Evolutionary conservation across 64 coral and sea anemone species (phyloP).

Genomic region (Dendrophyllia cribrosa): DNA sequence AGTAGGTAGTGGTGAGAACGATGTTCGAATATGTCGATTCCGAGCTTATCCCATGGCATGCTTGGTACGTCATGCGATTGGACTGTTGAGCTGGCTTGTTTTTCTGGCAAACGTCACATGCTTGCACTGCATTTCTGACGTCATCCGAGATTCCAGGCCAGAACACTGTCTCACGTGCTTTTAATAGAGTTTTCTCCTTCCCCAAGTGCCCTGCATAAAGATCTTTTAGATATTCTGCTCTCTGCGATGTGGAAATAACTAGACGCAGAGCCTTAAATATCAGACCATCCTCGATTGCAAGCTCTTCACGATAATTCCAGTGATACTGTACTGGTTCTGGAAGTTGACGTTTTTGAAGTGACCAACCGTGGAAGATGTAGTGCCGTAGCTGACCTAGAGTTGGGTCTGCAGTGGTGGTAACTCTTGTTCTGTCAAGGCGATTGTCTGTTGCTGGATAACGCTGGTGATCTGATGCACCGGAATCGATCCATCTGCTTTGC

Average conservation of each 20-base stretch:
- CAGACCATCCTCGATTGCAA: not conserved
- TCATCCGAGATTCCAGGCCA: slow-evolving; percentile 53
- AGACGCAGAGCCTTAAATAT: not conserved
- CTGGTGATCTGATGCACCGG: not conserved
- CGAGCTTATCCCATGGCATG: slow-evolving; percentile 1
- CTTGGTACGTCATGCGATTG: not conserved
- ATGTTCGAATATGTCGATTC: slow-evolving; percentile 43
- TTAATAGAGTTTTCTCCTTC: slow-evolving; percentile 34
- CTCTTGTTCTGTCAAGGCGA: not conserved
- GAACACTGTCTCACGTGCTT: slow-evolving; percentile 30
- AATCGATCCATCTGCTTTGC: slow-evolving; percentile 26
- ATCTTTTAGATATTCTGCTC: too few relatives aligned
- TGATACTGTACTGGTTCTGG: not conserved
- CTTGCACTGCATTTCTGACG: not conserved
- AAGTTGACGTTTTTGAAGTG: not conserved
- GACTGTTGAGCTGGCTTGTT: slow-evolving; percentile 8
- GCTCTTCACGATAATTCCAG: not conserved
- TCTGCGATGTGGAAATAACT: not conserved
- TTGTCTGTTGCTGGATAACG: not conserved
- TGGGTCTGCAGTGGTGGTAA: not conserved
- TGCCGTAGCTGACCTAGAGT: not conserved
- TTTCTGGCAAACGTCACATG: slow-evolving; percentile 15
- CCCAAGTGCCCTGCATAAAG: not conserved
- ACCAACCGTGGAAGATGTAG: slow-evolving; percentile 9
- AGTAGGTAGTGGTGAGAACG: slow-evolving; percentile 38